These are phyloP conservation scores for Lasioglossum villosulum DNA, from an alignment of 2,888 invertebrate genomes.

Conservation along the genomic window DNA sequence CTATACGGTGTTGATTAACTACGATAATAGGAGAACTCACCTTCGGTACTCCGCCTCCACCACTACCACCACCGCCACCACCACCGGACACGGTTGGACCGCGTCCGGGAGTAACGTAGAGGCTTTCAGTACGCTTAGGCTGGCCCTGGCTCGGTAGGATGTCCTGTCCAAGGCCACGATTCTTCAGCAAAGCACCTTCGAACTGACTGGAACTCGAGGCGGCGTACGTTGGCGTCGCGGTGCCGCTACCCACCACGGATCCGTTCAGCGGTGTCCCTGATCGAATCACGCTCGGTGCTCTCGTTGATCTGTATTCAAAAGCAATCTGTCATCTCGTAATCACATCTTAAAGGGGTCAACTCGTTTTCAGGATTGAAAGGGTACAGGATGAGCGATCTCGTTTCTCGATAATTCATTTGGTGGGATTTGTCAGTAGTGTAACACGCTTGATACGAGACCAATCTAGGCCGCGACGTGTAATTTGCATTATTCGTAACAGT, in stretches of 20 bases:
- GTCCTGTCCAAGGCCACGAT: slow-evolving; percentile 93
- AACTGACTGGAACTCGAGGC: slow-evolving; percentile 87
- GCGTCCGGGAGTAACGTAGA: slow-evolving; percentile 89
- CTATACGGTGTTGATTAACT: slow-evolving; percentile 33
- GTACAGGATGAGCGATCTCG: too few relatives aligned
- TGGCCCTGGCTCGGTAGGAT: slow-evolving; percentile 94
- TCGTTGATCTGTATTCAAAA: slow-evolving; percentile 81
- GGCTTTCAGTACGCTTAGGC: slow-evolving; percentile 96
- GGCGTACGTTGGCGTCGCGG: slow-evolving; percentile 86
- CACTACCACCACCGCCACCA: slow-evolving; percentile 67
- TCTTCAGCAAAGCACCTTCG: slow-evolving; percentile 92
- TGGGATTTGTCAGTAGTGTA: too few relatives aligned
- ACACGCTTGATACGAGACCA: too few relatives aligned
- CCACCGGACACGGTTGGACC: slow-evolving; percentile 73
- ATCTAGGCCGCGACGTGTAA: too few relatives aligned
- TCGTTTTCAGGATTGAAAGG: too few relatives aligned
- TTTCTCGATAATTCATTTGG: too few relatives aligned
- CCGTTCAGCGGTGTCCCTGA: slow-evolving; percentile 82
- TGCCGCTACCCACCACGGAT: slow-evolving; percentile 85
- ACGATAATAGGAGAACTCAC: slow-evolving; percentile 71
- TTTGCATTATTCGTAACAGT: too few relatives aligned
- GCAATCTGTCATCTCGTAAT: neutral
- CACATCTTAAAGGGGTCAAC: neutral
- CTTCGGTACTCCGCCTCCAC: slow-evolving; percentile 77
- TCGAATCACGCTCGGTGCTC: slow-evolving; percentile 86